phyloP scores from a whole-genome alignment of 2,113 vertebrate species.

The Grallaria varia region DNA sequence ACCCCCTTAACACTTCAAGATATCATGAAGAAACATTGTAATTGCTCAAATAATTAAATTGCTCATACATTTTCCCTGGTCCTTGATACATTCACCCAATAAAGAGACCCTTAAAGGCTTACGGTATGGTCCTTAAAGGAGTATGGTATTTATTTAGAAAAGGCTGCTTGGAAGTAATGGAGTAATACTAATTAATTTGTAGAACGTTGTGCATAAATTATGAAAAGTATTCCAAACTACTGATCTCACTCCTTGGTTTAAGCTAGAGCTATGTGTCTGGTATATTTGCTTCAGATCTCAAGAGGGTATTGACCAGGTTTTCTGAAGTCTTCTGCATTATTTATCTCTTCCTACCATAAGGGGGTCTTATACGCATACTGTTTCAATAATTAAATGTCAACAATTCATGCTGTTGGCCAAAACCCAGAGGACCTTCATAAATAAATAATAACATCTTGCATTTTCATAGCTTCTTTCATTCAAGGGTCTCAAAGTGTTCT shows the following conservation, averaged over 20 bases:
- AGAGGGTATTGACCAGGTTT: slow-evolving; percentile 59
- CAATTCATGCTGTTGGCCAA: slow-evolving; percentile 66
- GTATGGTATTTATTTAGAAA: not conserved
- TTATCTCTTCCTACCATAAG: slow-evolving; percentile 68
- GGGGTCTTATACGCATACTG: slow-evolving; percentile 54
- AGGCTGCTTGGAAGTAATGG: not conserved
- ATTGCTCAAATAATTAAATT: not conserved
- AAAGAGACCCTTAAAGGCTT: not conserved
- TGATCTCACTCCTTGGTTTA: slow-evolving; percentile 56
- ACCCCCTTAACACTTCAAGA: not conserved
- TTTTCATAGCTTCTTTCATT: slow-evolving; percentile 63
- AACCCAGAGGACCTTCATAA: slow-evolving; percentile 59
- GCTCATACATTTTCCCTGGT: not conserved
- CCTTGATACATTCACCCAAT: not conserved
- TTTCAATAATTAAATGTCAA: slow-evolving; percentile 76
- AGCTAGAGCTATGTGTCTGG: slow-evolving; percentile 35
- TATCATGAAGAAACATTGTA: not conserved
- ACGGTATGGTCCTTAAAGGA: too few relatives aligned
- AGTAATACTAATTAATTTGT: slow-evolving; percentile 41
- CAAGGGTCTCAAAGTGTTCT: slow-evolving; percentile 21
- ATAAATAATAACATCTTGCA: slow-evolving; percentile 58
- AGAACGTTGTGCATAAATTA: not conserved
- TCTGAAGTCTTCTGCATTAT: slow-evolving; percentile 71
- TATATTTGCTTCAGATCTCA: slow-evolving; percentile 52
- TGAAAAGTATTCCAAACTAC: slow-evolving; percentile 38